phyloP scores from a whole-genome alignment of 2,113 vertebrate genomes.

The Xiphophorus hellerii region DNA sequence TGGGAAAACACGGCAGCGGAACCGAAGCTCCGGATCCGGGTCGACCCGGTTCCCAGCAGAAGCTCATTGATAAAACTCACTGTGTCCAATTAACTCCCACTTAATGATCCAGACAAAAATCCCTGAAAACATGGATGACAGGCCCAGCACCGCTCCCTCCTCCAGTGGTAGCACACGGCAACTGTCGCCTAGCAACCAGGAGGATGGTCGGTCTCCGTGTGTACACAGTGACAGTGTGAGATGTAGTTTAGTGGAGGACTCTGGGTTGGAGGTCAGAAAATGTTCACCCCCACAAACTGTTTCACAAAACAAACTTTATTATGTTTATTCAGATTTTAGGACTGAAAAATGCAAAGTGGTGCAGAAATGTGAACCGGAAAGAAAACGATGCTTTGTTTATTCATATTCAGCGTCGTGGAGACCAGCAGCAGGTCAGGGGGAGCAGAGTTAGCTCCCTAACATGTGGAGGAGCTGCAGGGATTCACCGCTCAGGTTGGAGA shows the following conservation, averaged over 20 bases:
- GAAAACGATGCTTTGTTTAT: too few relatives aligned
- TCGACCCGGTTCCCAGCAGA: background rate
- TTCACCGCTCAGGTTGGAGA: too few relatives aligned
- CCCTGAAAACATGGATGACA: constrained; percentile 16
- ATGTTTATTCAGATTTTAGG: too few relatives aligned
- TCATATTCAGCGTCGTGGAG: too few relatives aligned
- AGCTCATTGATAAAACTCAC: constrained; percentile 41
- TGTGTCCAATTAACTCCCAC: background rate
- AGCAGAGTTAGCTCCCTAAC: too few relatives aligned
- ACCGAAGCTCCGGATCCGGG: background rate
- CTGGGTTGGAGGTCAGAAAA: background rate
- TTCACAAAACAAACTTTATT: too few relatives aligned
- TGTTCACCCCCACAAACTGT: too few relatives aligned
- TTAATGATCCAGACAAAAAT: background rate
- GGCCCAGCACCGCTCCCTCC: constrained; percentile 56
- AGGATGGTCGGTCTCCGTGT: constrained; percentile 65
- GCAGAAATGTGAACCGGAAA: too few relatives aligned
- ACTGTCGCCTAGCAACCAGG: constrained; percentile 87
- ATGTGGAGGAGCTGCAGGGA: too few relatives aligned
- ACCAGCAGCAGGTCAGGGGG: too few relatives aligned
- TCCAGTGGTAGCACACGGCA: constrained; percentile 81
- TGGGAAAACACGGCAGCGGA: background rate
- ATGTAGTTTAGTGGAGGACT: constrained; percentile 1
- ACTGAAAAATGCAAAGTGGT: too few relatives aligned
- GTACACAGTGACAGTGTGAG: constrained; percentile 49